Evolutionary conservation across 2,888 invertebrate genomes (phyloP), one percentile per base, ranked within the genome.

Genomic region (Idaea straminata): DNA sequence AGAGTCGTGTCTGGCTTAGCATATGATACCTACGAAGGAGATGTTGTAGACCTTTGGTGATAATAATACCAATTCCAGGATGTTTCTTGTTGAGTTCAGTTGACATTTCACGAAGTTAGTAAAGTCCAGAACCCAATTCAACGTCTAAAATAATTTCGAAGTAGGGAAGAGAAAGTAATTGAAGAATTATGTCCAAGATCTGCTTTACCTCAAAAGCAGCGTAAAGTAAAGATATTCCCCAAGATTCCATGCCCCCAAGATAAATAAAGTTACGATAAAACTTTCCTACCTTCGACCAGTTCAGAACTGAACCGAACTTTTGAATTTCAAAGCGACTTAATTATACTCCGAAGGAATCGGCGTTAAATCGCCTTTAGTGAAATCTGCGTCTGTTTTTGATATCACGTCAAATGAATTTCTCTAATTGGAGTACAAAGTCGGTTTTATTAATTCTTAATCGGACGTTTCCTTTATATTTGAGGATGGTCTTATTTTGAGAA

Each of bases 401-500:
- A 80, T 77, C 75, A 77, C 72, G 71, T 79, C 77, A 74, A 77
- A 79, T 81, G 77, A 79, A 79, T 80, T 79, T 78, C 74, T 77
- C 75, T 81, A 81, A 84, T 81, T 78, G 77, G 77, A 79, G 77
- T 77, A 80, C 77, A 82, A 81, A 82, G 77, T 79, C 74, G 73
- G 69, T 74, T 77, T 80, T 80, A 81, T 83, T 81, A 82, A 83
- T 82, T 77, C 78, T 83, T 83, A 82, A 84, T 81, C 80, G 81
- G 77, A 77, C 82, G 78, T 81, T 83, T 88, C 84, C 84, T 82
- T 83, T 80, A 85, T 84, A 82, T 82, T 84, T 79, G 80, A 83
- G 83, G 80, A 81, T 79, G 81, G 80, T 76, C 80, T 81, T 82
- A 76, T 83, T 81, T 83, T 83, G 82, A 81, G 83, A 80, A 84